Evolutionary conservation across 2,888 invertebrate species (phyloP), one percentile per base, ranked within the genome.

Genomic region (Sphaerophoria rueppellii): DNA sequence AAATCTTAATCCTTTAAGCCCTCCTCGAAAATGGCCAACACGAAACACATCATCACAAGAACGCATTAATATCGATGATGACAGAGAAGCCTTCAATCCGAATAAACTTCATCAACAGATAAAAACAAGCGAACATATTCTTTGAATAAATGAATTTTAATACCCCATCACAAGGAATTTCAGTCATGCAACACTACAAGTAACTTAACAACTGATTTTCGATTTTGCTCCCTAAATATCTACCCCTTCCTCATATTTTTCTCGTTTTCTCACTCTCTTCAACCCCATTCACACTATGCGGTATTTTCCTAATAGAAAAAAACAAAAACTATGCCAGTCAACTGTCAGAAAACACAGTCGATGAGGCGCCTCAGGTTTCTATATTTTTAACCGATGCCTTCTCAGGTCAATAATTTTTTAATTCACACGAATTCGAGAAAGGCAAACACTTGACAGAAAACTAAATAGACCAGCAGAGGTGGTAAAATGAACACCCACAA

Each of bases 121-220:
- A 37, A 50, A 6, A 60, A 9, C 12, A 1, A 58, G 70, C 73
- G 61, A 77, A 6, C 14, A 79, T 74, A 75, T 32, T 24, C 65
- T 70, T 73, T 60, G 71, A 79, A 83, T 75, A 83, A 75, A 74
- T 79, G 74, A 79, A 83, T 83, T 71, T 75, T 14, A 67, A 75
- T 79, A 24, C 24, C 71, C 16, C 63, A 54, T n/a, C 5, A 46
- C 12, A n/a, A 37, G 50, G 35, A 57, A 2, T 24, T 24, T 24
- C 24, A 24, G 24, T 43, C 12, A 12, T 43, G 65, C 16, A 60
- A 5, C 35, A 35, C 48, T 24, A 24, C 50, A 63, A 63, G 35
- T 9, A 46, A 16, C 50, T 46, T 46, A 43, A 50, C 35, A 24
- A 50, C 35, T 48, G 16, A 63, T 43, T 54, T 9, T 9, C 24